Percentiles rank a stretch among this genome's conserved stretches.
phyloP scores from a whole-genome alignment of 2,797 vertebrate genomes.

The Myioborus miniatus region DNA sequence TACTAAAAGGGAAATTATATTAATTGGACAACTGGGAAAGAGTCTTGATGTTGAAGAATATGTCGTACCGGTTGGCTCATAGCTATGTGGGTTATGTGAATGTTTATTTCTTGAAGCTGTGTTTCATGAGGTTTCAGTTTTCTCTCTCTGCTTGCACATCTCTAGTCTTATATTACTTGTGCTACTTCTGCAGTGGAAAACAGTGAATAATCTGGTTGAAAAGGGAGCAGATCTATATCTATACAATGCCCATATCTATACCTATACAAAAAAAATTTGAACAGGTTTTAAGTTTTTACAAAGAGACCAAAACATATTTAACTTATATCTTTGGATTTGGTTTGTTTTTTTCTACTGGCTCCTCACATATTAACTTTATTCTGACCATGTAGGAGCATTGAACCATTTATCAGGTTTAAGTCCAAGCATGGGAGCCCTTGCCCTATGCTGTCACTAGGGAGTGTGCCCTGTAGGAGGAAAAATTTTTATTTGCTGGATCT shows the following conservation, averaged over 20 bases:
- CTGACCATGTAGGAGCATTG: neutral
- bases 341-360: neutral
- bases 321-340: neutral
- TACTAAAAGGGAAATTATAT: neutral
- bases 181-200: neutral
- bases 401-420: neutral
- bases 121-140: neutral
- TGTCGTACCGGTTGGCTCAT: fast-evolving
- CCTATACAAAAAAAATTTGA: neutral
- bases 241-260: neutral
- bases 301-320: neutral
- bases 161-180: neutral
- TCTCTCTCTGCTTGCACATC: neutral
- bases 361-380: neutral
- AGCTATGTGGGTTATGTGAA: neutral
- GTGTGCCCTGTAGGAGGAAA: neutral
- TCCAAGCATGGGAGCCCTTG: neutral
- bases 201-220: neutral
- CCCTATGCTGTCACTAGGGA: neutral
- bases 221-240: neutral
- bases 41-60: neutral
- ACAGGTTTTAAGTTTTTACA: neutral
- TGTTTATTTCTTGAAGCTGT: neutral
- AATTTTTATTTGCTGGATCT: neutral
- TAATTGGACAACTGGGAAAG: neutral